Conservation (phyloP, 2,113 vertebrate genomes). For the Aegotheles bennettii region DNA sequence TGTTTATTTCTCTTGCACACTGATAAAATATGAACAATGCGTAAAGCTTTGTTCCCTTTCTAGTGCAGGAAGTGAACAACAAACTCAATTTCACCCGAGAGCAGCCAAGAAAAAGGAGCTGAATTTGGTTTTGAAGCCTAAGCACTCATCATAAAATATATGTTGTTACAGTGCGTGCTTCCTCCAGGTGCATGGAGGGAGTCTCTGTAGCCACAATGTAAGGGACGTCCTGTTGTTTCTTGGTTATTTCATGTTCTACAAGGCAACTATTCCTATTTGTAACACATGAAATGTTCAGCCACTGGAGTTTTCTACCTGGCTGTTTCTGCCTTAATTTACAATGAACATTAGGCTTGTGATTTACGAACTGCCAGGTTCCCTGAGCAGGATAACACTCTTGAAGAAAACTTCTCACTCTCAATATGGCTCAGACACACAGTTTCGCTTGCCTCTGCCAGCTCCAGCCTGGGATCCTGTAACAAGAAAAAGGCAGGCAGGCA, state of each 20-base stretch:
- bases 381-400: not conserved
- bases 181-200: not conserved
- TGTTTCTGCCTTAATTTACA: constrained; percentile 31
- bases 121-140: constrained; percentile 6
- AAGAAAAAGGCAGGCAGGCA: not conserved
- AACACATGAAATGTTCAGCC: not conserved
- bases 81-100: constrained; percentile 7
- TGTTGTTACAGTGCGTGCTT: not conserved
- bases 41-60: not conserved
- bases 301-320: constrained; percentile 6
- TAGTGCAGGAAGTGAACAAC: not conserved
- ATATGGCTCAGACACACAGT: not conserved
- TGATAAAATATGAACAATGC: not conserved
- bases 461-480: not conserved
- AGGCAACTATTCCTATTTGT: not conserved
- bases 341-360: constrained; percentile 6
- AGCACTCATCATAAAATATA: not conserved
- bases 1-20: not conserved
- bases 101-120: not conserved
- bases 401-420: not conserved
- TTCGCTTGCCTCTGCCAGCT: not conserved
- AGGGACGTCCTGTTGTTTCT: not conserved
- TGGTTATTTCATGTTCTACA: not conserved
- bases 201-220: not conserved
- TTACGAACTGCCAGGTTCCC: not conserved